Conservation (phyloP, 2,113 vertebrate genomes). For the Ictalurus furcatus region DNA sequence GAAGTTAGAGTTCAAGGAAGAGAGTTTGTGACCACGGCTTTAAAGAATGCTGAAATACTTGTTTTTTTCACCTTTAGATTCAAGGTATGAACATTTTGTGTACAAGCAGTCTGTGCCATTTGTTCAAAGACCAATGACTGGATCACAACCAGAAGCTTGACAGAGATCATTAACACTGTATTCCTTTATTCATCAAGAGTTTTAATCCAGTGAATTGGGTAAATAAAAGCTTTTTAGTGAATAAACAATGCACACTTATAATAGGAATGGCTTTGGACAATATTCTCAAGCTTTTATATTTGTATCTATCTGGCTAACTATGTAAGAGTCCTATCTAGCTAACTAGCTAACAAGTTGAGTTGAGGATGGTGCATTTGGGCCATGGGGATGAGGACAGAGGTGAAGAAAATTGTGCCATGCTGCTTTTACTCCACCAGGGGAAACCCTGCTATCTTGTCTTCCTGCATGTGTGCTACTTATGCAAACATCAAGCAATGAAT, state of each 20-base stretch:
- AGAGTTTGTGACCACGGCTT: no score
- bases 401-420: background rate
- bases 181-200: background rate
- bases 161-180: background rate
- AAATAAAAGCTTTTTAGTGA: background rate
- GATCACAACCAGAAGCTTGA: background rate
- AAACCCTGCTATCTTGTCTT: slow-evolving; percentile 23
- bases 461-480: slow-evolving; percentile 10
- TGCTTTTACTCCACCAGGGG: background rate
- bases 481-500: background rate
- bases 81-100: background rate
- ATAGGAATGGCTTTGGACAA: background rate
- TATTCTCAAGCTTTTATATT: background rate
- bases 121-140: background rate
- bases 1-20: no score
- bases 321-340: background rate
- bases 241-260: slow-evolving; percentile 9
- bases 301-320: background rate
- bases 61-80: background rate
- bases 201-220: background rate
- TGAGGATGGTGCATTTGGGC: background rate
- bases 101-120: background rate
- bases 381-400: background rate
- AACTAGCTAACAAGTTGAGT: background rate
- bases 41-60: background rate